A percentile compares a stretch with the other conserved stretches of the same genome.
Conservation (phyloP, 2,797 vertebrate genomes). For the Prionace glauca region DNA sequence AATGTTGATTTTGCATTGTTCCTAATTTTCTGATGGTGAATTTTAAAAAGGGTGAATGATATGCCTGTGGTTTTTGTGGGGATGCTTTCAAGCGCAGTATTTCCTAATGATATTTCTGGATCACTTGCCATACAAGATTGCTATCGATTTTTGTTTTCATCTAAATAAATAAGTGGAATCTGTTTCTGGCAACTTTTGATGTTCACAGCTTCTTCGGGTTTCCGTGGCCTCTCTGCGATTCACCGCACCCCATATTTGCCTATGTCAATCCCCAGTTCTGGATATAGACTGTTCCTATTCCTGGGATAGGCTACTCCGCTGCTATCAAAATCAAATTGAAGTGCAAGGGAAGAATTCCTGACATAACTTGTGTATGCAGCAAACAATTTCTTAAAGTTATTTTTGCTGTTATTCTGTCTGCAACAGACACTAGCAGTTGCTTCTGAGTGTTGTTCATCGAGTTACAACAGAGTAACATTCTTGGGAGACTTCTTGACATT, state of each 20-base stretch:
- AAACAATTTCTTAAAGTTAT: not conserved
- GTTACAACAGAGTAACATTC: not conserved
- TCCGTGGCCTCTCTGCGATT: not conserved
- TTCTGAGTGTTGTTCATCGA: not conserved
- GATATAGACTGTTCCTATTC: not conserved
- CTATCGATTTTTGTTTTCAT: not conserved
- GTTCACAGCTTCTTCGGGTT: not conserved
- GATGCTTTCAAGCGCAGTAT: not conserved
- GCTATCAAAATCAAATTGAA: not conserved
- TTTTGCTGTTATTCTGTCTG: not conserved
- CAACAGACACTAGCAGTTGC: not conserved
- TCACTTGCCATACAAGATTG: not conserved
- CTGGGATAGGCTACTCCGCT: too few relatives aligned
- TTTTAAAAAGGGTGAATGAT: not conserved
- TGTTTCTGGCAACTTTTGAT: not conserved
- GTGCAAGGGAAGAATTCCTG: not conserved
- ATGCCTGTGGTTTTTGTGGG: too few relatives aligned
- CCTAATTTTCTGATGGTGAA: not conserved
- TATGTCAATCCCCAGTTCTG: not conserved
- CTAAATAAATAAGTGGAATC: not conserved
- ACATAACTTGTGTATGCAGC: not conserved
- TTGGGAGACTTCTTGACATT: not conserved
- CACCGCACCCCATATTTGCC: not conserved
- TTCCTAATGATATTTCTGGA: not conserved
- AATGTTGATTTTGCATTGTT: not conserved